phyloP scores from a whole-genome alignment of 2,113 vertebrate genomes.

The Ophthalmolycus amberensis region DNA sequence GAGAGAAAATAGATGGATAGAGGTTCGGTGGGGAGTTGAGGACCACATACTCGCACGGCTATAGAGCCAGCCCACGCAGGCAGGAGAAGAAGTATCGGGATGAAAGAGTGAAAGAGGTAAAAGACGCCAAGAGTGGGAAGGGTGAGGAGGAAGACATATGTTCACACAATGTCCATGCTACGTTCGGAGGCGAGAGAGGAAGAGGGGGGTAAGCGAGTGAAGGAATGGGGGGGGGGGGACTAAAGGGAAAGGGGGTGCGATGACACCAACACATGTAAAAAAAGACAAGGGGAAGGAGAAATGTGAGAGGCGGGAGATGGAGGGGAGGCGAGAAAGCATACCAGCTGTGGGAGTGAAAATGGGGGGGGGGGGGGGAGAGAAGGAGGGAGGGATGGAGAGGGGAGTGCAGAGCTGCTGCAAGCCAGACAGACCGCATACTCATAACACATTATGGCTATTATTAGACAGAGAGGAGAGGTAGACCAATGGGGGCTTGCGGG shows the following conservation, averaged over 20 bases:
- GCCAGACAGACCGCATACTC: slow-evolving; percentile 57
- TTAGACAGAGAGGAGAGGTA: slow-evolving; percentile 69
- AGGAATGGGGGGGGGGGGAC: background rate
- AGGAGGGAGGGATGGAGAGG: background rate
- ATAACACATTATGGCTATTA: slow-evolving; percentile 76
- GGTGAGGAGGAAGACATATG: slow-evolving; percentile 39
- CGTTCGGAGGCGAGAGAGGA: slow-evolving; percentile 7
- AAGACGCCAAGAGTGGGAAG: slow-evolving; percentile 35
- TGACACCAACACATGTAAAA: slow-evolving; percentile 27
- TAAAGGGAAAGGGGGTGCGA: slow-evolving; percentile 24
- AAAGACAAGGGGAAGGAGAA: background rate
- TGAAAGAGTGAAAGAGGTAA: slow-evolving; percentile 20
- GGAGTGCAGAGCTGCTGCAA: slow-evolving; percentile 53
- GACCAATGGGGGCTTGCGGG: slow-evolving; percentile 37
- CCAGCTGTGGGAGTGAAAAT: slow-evolving; percentile 1
- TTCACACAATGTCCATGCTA: slow-evolving; percentile 29
- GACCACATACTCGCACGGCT: slow-evolving; percentile 29
- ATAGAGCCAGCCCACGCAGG: slow-evolving; percentile 25
- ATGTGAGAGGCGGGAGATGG: slow-evolving; percentile 37
- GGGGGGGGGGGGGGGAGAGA: background rate
- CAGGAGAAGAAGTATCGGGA: slow-evolving; percentile 1
- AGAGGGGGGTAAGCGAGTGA: background rate
- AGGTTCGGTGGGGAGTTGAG: slow-evolving; percentile 25
- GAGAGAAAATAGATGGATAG: slow-evolving; percentile 5
- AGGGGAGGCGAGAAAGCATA: slow-evolving; percentile 33